phyloP scores from a whole-genome alignment of 1,140 invertebrate genomes.

The Zaprionus camerounensis region DNA sequence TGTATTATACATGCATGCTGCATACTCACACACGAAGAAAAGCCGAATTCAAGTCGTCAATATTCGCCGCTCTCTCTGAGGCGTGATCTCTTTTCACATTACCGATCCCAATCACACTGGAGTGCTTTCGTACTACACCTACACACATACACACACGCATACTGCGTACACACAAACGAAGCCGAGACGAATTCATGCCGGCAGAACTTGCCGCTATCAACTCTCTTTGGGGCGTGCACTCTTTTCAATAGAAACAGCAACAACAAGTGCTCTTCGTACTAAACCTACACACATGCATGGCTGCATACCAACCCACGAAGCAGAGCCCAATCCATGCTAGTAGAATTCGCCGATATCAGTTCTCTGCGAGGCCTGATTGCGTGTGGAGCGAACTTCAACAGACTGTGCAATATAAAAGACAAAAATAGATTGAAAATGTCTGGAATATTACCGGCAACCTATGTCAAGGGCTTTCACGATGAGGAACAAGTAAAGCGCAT shows the following conservation, averaged over 20 bases:
- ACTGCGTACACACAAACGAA: not conserved
- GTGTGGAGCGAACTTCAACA: slow-evolving; percentile 23
- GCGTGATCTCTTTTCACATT: not conserved
- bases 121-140: not conserved
- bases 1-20: no score
- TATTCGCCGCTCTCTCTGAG: no score
- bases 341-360: slow-evolving; percentile 25
- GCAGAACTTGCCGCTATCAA: not conserved
- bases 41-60: no score
- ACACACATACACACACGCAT: not conserved
- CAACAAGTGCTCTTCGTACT: slow-evolving; percentile 7
- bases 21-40: no score
- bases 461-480: slow-evolving; percentile 87
- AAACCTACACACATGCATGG: not conserved
- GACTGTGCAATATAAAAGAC: slow-evolving; percentile 19
- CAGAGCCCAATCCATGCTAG: not conserved
- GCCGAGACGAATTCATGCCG: not conserved
- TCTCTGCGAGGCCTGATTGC: not conserved
- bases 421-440: slow-evolving; percentile 49
- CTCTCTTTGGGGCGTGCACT: slow-evolving; percentile 1
- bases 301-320: not conserved
- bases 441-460: slow-evolving; percentile 85
- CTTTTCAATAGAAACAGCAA: not conserved
- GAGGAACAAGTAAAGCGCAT: slow-evolving; percentile 85
- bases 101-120: not conserved